Conservation (phyloP, 2,797 vertebrate genomes). For the Sebastes umbrosus region DNA sequence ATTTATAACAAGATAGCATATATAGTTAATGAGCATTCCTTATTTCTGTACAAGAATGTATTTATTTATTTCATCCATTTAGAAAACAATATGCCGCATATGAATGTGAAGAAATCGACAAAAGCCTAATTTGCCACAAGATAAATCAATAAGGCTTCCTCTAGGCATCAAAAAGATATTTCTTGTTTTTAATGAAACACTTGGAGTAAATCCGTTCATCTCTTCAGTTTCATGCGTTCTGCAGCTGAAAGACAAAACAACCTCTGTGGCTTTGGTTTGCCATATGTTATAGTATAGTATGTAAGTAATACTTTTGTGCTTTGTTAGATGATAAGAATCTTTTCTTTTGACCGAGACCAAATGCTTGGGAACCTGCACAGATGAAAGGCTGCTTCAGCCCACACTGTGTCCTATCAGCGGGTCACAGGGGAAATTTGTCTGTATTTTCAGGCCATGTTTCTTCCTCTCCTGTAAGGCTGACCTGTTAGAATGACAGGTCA, state of each 20-base stretch:
- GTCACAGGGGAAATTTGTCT: conserved; percentile 51
- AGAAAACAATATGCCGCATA: background rate
- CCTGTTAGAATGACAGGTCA: conserved; percentile 39
- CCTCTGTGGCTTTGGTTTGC: background rate
- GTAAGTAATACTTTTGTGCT: background rate
- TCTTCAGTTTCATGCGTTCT: background rate
- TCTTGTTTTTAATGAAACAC: background rate
- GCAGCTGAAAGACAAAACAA: background rate
- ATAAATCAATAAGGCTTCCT: conserved; percentile 5
- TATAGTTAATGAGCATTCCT: conserved; percentile 35
- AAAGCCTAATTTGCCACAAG: conserved; percentile 11
- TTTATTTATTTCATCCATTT: background rate
- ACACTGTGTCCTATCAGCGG: background rate
- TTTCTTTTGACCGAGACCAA: conserved; percentile 7
- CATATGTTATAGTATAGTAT: background rate
- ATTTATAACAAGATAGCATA: conserved; percentile 5
- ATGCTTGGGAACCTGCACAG: conserved; percentile 1
- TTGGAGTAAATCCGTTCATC: background rate
- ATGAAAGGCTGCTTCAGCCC: conserved; percentile 20
- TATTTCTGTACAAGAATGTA: background rate
- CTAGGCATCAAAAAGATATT: background rate
- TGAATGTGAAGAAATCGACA: conserved; percentile 16
- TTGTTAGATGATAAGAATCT: conserved; percentile 7
- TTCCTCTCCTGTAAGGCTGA: conserved; percentile 29
- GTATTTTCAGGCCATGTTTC: conserved; percentile 36